Base-by-base conservation (phyloP, 2,797 vertebrate genomes). In the Ptychadena robeensis region DNA sequence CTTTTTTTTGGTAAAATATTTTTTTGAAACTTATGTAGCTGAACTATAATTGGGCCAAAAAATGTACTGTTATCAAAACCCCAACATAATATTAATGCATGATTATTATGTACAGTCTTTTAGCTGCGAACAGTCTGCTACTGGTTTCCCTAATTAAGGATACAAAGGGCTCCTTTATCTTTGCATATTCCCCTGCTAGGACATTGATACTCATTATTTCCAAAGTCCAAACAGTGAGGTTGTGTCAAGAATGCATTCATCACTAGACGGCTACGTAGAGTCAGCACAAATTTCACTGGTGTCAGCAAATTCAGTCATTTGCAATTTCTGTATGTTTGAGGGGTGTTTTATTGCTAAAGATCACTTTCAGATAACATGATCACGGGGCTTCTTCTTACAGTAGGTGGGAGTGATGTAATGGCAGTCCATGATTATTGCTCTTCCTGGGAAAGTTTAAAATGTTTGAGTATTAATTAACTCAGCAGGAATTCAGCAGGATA, bases 191-290 rank as follows among this genome's bases (percentile, higher is more conserved):
- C 93, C 92, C 87, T 93, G 95, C 95, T 94, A 96, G 96, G 96
- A 98, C 97, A 97, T 96, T 98, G 97, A 97, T 98, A 98, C 97
- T 99, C 97, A 99, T 99, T 98, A 99, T 98, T 98, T 97, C 95
- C 94, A 94, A 94, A 97, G 96, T 96, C 96, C 95, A 97, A 98
- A 97, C 96, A 97, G 96, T 95, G 95, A 97, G 96, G 96, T 95
- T 97, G 95, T 98, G 97, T 99, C 98, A 99, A 98, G 97, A 98
- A 98, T 93, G 94, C 96, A 98, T 98, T 97, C 96, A 98, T 99
- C 97, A 99, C 93, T 18, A 86, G 90, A 91, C 85, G 92, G 91
- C 91, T 92, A 75, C 92, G 96, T 88, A 86, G 87, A 96, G 96
- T 98, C 97, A 98, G 98, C 96, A 90, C 87, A 94, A 94, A 91